These are phyloP conservation scores for Egretta garzetta DNA, from an alignment of 2,113 vertebrate species.

Conservation along the genomic window DNA sequence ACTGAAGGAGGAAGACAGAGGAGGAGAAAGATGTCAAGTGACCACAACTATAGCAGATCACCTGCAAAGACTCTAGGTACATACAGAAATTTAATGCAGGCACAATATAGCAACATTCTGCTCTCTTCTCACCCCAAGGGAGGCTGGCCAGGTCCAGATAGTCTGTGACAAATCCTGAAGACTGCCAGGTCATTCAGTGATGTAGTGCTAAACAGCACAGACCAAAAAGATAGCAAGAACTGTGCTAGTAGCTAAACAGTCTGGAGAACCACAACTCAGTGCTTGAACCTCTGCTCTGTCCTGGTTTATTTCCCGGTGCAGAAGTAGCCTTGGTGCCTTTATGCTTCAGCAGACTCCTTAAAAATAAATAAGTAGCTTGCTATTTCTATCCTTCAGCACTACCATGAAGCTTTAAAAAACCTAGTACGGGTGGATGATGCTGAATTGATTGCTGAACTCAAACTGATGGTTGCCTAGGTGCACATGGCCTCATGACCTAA, in stretches of 20 bases:
- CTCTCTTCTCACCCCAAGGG: not conserved
- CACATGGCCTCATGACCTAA: slow-evolving; percentile 50
- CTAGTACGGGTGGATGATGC: not conserved
- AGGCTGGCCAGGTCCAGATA: not conserved
- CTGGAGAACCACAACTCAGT: not conserved
- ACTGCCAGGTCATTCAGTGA: not conserved
- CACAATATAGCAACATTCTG: not conserved
- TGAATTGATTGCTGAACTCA: slow-evolving; percentile 29
- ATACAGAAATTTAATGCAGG: not conserved
- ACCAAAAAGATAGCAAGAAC: not conserved
- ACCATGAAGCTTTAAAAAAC: not conserved
- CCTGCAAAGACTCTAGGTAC: not conserved
- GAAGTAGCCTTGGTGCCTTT: not conserved
- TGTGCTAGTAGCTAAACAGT: no score
- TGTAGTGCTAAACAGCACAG: not conserved
- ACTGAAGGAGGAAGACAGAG: not conserved
- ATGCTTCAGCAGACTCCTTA: not conserved
- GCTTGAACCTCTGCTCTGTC: not conserved
- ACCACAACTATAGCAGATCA: not conserved
- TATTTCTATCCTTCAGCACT: not conserved
- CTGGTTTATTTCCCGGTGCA: not conserved
- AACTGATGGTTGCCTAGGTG: slow-evolving; percentile 11
- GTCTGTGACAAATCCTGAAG: not conserved
- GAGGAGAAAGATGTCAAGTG: not conserved
- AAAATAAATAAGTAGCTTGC: not conserved